phyloP scores from a whole-genome alignment of 2,888 invertebrate genomes.

The Drosophila picticornis region DNA sequence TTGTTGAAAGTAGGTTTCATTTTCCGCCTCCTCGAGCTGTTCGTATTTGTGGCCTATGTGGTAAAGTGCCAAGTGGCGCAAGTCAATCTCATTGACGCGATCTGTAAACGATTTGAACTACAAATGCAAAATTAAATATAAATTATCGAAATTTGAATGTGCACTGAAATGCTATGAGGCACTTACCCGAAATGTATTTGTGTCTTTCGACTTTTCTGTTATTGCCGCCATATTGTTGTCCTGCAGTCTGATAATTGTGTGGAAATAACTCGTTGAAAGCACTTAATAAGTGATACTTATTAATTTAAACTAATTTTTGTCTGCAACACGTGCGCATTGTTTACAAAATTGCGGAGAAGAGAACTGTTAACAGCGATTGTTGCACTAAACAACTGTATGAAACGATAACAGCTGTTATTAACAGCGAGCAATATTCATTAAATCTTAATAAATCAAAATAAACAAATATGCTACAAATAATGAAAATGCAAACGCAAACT shows the following conservation, averaged over 20 bases:
- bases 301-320: neutral
- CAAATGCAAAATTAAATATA: constrained; percentile 66
- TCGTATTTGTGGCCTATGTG: constrained; percentile 92
- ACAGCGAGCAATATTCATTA: neutral
- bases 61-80: constrained; percentile 93
- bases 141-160: neutral
- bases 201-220: constrained; percentile 88
- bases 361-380: constrained; percentile 1
- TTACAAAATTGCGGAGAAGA: constrained; percentile 41
- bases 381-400: neutral
- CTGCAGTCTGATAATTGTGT: neutral
- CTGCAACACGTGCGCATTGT: constrained; percentile 55
- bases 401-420: constrained; percentile 4
- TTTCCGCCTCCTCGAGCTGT: constrained; percentile 87
- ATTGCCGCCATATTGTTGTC: constrained; percentile 54
- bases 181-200: constrained; percentile 91
- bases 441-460: neutral
- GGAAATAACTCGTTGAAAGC: neutral
- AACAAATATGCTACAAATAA: neutral
- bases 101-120: constrained; percentile 96
- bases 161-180: neutral
- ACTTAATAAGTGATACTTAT: neutral
- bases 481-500: neutral
- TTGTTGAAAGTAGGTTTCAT: constrained; percentile 92
- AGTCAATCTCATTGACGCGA: constrained; percentile 93